A percentile compares a stretch with the other conserved stretches of the same genome.
phyloP scores from a whole-genome alignment of 2,113 vertebrate genomes.

The Python bivittatus region DNA sequence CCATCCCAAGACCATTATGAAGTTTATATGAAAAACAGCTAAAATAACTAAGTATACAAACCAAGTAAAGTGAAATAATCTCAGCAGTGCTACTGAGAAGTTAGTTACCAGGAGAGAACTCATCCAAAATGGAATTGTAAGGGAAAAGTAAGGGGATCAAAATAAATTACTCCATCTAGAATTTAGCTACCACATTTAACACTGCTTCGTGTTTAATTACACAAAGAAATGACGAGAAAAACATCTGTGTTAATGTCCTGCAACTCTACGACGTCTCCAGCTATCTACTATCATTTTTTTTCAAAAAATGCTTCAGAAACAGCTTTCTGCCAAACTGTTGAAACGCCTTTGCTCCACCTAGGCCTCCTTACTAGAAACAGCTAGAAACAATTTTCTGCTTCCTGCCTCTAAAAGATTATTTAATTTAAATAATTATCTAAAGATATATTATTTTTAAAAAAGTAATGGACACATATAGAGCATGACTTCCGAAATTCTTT shows the following conservation, averaged over 20 bases:
- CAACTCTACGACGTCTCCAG: background rate
- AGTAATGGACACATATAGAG: no score
- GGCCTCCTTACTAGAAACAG: background rate
- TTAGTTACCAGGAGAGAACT: constrained; percentile 55
- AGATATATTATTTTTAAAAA: background rate
- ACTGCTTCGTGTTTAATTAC: constrained; percentile 35
- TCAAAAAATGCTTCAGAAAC: background rate
- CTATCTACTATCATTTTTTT: background rate
- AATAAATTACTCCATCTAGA: background rate
- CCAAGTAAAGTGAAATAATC: constrained; percentile 34
- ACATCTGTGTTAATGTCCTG: background rate
- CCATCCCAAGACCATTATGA: constrained; percentile 28
- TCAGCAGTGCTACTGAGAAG: constrained; percentile 61
- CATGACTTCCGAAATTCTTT: no score
- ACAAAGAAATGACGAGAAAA: background rate
- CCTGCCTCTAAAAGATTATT: background rate
- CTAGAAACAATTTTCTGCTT: no score
- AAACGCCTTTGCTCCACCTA: background rate
- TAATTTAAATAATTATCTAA: no score
- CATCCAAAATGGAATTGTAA: constrained; percentile 47
- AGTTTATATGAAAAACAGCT: fast-evolving
- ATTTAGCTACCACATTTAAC: constrained; percentile 36
- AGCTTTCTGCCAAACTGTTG: background rate
- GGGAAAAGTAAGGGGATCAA: constrained; percentile 52
- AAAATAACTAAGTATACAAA: constrained; percentile 4